phyloP scores from a whole-genome alignment of 2,113 vertebrate species.

The Heloderma charlesbogerti region DNA sequence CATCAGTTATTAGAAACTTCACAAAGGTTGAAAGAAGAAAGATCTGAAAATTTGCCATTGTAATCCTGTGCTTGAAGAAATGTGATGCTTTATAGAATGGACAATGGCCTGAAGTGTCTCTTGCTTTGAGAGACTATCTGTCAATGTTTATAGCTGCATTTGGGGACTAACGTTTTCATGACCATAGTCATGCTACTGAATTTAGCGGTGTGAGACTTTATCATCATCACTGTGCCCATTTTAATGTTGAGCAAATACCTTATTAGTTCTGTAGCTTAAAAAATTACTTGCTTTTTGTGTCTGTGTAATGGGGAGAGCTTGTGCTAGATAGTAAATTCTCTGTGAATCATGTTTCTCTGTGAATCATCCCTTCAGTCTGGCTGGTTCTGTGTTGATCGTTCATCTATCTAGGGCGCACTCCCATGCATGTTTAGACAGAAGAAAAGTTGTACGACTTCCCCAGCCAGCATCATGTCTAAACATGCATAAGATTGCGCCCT shows the following conservation, averaged over 20 bases:
- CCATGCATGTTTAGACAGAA: no score
- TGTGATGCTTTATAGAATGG: neutral
- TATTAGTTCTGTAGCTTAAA: neutral
- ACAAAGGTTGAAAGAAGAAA: neutral
- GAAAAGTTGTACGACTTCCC: no score
- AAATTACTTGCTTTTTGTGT: neutral
- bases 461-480: no score
- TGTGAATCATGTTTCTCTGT: neutral
- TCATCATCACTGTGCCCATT: neutral
- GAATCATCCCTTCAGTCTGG: neutral
- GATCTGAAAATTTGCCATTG: neutral
- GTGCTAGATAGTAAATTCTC: no score
- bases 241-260: neutral
- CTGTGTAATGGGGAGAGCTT: no score
- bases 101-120: neutral
- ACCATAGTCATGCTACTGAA: neutral
- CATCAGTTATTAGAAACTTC: neutral
- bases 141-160: neutral
- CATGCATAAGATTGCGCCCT: no score
- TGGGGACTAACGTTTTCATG: neutral
- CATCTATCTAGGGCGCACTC: no score
- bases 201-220: neutral
- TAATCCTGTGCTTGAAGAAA: neutral
- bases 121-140: neutral
- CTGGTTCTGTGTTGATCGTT: neutral